These are phyloP conservation scores for Oreotragus oreotragus DNA, from an alignment of 2,113 vertebrate species.

Conservation along the genomic window DNA sequence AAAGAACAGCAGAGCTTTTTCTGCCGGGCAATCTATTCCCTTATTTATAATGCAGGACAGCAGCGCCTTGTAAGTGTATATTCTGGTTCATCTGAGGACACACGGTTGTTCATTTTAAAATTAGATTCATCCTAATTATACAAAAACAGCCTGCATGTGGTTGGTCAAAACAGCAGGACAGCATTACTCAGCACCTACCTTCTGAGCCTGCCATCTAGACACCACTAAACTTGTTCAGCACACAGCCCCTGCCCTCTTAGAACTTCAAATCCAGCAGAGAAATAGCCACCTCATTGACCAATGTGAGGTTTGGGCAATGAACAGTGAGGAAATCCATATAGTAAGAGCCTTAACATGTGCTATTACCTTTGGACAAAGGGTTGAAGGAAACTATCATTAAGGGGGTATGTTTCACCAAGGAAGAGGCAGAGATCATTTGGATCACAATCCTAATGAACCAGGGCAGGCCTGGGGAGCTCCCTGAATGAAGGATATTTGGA, in stretches of 20 bases:
- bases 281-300: neutral
- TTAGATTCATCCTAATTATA: constrained; percentile 74
- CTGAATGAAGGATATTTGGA: neutral
- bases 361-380: neutral
- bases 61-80: constrained; percentile 75
- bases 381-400: neutral
- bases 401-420: neutral
- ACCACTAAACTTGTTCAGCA: neutral
- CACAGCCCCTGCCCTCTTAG: constrained; percentile 38
- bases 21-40: constrained; percentile 54
- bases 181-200: constrained; percentile 52
- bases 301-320: neutral
- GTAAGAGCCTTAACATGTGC: neutral
- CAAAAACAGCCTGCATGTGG: constrained; percentile 34
- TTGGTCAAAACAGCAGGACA: constrained; percentile 38
- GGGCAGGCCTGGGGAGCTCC: neutral
- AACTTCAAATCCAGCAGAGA: constrained; percentile 51
- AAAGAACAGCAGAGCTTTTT: constrained; percentile 54
- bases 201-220: neutral
- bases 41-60: constrained; percentile 76
- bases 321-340: neutral
- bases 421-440: neutral
- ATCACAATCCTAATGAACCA: neutral
- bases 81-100: constrained; percentile 78
- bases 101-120: constrained; percentile 70